phyloP scores from a whole-genome alignment of 1,140 invertebrate genomes.

The Bursaphelenchus mucronatus region DNA sequence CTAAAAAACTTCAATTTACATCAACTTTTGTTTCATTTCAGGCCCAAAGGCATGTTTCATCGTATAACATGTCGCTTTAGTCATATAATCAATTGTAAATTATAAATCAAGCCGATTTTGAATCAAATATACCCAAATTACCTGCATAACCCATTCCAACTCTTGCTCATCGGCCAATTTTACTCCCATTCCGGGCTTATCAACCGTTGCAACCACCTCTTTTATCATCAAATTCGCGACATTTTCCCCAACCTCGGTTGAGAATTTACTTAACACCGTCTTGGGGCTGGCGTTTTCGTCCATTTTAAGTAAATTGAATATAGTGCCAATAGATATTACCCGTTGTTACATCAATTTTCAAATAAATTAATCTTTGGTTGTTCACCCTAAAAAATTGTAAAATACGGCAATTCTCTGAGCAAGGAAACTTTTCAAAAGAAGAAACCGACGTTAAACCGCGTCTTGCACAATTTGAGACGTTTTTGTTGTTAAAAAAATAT shows the following conservation, averaged over 20 bases:
- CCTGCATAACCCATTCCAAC: slow-evolving; percentile 48
- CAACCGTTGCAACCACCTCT: slow-evolving; percentile 46
- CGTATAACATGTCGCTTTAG: slow-evolving; percentile 7
- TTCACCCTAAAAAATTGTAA: too few species aligned
- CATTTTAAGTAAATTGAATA: too few species aligned
- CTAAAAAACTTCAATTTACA: too few species aligned
- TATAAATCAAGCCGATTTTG: background rate
- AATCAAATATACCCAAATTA: slow-evolving; percentile 15
- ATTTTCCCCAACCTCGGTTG: slow-evolving; percentile 33
- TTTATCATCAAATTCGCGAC: slow-evolving; percentile 37
- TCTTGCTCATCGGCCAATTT: slow-evolving; percentile 34
- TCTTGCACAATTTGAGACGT: too few species aligned
- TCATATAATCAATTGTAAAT: background rate
- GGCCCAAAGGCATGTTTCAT: background rate
- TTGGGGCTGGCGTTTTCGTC: background rate
- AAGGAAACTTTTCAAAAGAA: too few species aligned
- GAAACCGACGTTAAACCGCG: too few species aligned
- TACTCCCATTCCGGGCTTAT: slow-evolving; percentile 14
- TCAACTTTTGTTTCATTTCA: background rate
- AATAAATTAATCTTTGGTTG: too few species aligned
- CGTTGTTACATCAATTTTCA: too few species aligned
- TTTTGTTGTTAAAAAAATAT: too few species aligned
- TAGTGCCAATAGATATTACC: too few species aligned
- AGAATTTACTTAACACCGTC: slow-evolving; percentile 10
- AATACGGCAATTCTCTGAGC: too few species aligned